Evolutionary conservation across 2,797 vertebrate genomes (phyloP), one percentile per base, ranked within the genome.

Genomic region (Amazona finschi): DNA sequence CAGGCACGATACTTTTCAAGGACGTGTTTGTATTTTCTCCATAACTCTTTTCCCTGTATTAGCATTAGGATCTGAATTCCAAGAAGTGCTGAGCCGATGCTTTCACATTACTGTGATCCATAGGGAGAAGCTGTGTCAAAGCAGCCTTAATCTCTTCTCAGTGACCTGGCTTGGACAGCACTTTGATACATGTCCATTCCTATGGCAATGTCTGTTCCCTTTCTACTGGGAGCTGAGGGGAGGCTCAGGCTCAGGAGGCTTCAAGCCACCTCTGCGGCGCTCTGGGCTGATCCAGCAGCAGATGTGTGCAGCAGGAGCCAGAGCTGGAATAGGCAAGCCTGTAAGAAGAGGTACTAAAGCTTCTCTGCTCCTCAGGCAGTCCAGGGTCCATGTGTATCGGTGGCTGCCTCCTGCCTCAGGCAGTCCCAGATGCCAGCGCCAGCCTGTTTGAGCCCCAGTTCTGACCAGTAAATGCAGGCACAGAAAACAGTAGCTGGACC

Each of bases 151-250:
- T 33, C 17, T 65, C 44, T 78, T 47, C 53, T n/a, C 25, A 11
- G 50, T 55, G 21, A 12, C 39, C 33, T 81, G 70, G 3, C 28
- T 41, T 9, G 60, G 41, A 20, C 43, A 62, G 65, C 11, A 6
- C 53, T 75, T 89, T 52, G 27, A 53, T 5, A 4, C 41, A 38
- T 65, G 38, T 31, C 49, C 4, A 1, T 64, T 57, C 49, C 43
- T 46, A 0, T 52, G 43, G 38, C 2, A 1, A 1, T 20, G 3
- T 22, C 58, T 72, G 1, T 58, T 81, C 38, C 46, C 21, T 62
- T 87, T 49, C 71, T 17, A 6, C 31, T 12, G 44, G 24, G 2
- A 4, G 47, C 46, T 22, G 44, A 44, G 46, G 58, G 47, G 28
- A 57, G 20, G 12, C 24, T 93, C 33, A 15, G 55, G 77, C 33